Percentiles rank a stretch among this genome's conserved stretches.
These are phyloP conservation scores for Caenorhabditis briggsae DNA, from an alignment of 1,140 invertebrate species.

Conservation along the genomic window DNA sequence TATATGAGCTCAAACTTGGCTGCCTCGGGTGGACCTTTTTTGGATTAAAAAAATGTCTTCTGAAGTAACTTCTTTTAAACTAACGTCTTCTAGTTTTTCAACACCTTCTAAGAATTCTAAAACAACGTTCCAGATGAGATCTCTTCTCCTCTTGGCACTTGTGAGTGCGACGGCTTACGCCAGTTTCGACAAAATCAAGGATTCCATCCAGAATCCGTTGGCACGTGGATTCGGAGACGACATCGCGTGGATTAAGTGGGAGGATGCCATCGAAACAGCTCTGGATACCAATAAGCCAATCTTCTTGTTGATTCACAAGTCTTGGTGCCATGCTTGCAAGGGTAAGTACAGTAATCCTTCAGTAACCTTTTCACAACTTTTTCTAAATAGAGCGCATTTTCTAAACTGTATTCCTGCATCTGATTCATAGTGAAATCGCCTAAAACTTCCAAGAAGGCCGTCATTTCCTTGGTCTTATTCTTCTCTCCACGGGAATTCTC, in stretches of 20 bases:
- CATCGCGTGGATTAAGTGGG: slow-evolving; percentile 77
- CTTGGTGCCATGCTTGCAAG: slow-evolving; percentile 78
- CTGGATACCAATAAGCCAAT: slow-evolving; percentile 76
- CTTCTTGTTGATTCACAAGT: slow-evolving; percentile 77
- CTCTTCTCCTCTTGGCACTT: slow-evolving; percentile 42
- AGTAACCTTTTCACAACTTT: too few relatives aligned
- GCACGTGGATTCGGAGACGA: slow-evolving; percentile 71
- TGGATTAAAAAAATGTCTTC: too few relatives aligned
- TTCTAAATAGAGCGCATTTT: too few relatives aligned
- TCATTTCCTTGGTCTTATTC: not conserved
- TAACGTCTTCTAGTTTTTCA: not conserved
- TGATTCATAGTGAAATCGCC: not conserved
- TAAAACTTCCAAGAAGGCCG: not conserved
- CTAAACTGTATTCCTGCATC: not conserved
- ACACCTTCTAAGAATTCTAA: not conserved
- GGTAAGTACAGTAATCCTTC: slow-evolving; percentile 59
- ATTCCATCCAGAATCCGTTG: slow-evolving; percentile 34
- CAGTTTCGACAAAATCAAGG: slow-evolving; percentile 49
- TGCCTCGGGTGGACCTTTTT: too few relatives aligned
- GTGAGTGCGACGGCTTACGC: slow-evolving; percentile 12
- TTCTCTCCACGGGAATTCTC: not conserved
- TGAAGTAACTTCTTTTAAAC: not conserved
- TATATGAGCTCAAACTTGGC: too few relatives aligned
- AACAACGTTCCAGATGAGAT: slow-evolving; percentile 27
- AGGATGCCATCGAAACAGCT: slow-evolving; percentile 76